A percentile compares a stretch with the other conserved stretches of the same genome.
Evolutionary conservation across 2,888 invertebrate genomes (phyloP).

Genomic region (Cenopis cana): DNA sequence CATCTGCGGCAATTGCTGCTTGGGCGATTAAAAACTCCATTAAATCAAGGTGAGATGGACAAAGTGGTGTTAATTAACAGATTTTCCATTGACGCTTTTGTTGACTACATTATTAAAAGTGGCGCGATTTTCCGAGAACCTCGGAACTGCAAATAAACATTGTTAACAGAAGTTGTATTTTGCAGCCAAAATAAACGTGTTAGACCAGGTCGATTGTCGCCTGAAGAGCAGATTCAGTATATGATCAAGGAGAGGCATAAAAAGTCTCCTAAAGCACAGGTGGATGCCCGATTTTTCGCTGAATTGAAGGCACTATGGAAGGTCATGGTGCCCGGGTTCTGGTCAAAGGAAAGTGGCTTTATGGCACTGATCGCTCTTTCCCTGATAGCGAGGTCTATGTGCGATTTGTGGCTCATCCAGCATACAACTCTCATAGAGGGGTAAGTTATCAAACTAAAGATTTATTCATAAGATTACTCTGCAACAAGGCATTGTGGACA

Average conservation of each 20-base stretch:
- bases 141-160: background rate
- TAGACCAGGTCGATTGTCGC: conserved; percentile 63
- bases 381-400: conserved; percentile 94
- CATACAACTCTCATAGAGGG: conserved; percentile 97
- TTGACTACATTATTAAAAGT: conserved; percentile 16
- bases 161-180: conserved; percentile 14
- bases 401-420: conserved; percentile 99
- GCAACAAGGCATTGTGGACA: too few relatives aligned
- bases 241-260: conserved; percentile 90
- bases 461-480: background rate
- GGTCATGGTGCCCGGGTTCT: conserved; percentile 92
- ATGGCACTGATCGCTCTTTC: conserved; percentile 91
- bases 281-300: conserved; percentile 89
- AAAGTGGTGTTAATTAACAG: conserved; percentile 26
- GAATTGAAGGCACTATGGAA: conserved; percentile 89
- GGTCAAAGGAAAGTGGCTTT: conserved; percentile 90
- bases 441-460: conserved; percentile 72
- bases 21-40: conserved; percentile 78
- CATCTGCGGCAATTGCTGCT: conserved; percentile 79
- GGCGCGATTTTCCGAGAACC: background rate
- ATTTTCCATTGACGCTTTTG: conserved; percentile 33
- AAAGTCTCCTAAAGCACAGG: conserved; percentile 88
- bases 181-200: conserved; percentile 56
- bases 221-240: conserved; percentile 91
- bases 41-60: conserved; percentile 64